Base-by-base conservation (phyloP, 2,797 vertebrate genomes). In the Lepus oiostolus region DNA sequence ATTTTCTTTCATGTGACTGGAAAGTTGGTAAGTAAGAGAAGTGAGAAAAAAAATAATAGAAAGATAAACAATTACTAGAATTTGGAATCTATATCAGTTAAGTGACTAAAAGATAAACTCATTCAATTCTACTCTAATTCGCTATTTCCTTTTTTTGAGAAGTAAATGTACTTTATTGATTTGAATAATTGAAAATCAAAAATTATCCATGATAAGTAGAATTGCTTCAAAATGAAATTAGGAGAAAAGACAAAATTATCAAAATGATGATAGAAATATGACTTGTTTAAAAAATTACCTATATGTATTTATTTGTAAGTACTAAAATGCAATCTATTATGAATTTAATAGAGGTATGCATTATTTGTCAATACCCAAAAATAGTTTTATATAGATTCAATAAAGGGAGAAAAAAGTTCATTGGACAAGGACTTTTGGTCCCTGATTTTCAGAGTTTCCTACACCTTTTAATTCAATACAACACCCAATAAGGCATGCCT, bases 101-200 rank as follows among this genome's bases (percentile, higher is more conserved):
- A 30, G 6, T 30, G 76, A 93, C 7, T 42, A 82, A 67, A 65
- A 81, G 22, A 28, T 8, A 71, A 82, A 19, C 35, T 84, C 1
- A 65, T 85, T 85, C 7, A 68, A 21, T 32, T 17, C 65, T 85
- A n/a, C 19, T 50, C 11, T 91, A 83, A 85, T 52, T 77, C 42
- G 8, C 42, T 42, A 42, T 42, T 38, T 42, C 42, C 42, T 42
- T 42, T 42, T 42, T 42, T 42, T 92, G 17, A 83, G 19, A 54
- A 83, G 6, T 58, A 26, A 77, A 71, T 62, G 21, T 42, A 65
- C 10, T 0, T 26, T 75, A 74, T 9, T 90, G 47, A 81, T 70
- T 76, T 85, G 22, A 96, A 67, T 71, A 88, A 87, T 4, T 68
- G 12, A 90, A 83, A 86, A 68, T 79, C 4, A 90, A 60, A 74